Base-by-base conservation (phyloP, 2,797 vertebrate genomes). In the Brachyrhaphis roseni region DNA sequence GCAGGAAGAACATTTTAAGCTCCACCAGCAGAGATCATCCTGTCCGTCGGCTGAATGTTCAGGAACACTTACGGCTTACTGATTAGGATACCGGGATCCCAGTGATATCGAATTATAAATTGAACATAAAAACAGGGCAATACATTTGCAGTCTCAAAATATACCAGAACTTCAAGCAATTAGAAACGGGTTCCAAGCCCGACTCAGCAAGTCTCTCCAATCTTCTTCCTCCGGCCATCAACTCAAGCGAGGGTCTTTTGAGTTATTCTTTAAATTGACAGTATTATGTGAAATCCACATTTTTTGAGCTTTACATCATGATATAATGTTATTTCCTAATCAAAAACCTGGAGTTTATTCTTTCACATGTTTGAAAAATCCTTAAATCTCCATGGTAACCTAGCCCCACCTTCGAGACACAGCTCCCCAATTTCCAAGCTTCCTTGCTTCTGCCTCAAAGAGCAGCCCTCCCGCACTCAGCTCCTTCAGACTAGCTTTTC, bases 1-100 rank as follows among this genome's bases (percentile, higher is more conserved):
- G 28, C 13, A 62, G 57, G 43, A 78, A 89, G 87, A 90, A 87
- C 78, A 82, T 62, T 62, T 78, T 39, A 53, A 80, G 57, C n/a
- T 31, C 2, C 2, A 2, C 31, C 84, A 87, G 84, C 46, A 13
- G 46, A 72, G 16, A 64, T 78, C 74, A 83, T 81, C 84, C 74
- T 57, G 78, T 87, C 74, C 46, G 79, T 89, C 81, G 59, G 49
- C 82, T 59, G 79, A 73, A 76, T 78, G 47, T 74, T 59, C 47
- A 59, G 59, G 45, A 76, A 26, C 62, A 0, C 0, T 2, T 66
- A 6, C 8, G 0, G 10, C 36, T 71, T 41, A 13, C 45, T 77
- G 28, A 70, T 36, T 64, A 36, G 16, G 59, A 70, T 11, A 39
- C 16, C 20, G 36, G 31, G 46, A 53, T 20, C 28, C 36, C 31